Conservation (phyloP, 2,888 invertebrate genomes). For the Epinotia brunnichana region DNA sequence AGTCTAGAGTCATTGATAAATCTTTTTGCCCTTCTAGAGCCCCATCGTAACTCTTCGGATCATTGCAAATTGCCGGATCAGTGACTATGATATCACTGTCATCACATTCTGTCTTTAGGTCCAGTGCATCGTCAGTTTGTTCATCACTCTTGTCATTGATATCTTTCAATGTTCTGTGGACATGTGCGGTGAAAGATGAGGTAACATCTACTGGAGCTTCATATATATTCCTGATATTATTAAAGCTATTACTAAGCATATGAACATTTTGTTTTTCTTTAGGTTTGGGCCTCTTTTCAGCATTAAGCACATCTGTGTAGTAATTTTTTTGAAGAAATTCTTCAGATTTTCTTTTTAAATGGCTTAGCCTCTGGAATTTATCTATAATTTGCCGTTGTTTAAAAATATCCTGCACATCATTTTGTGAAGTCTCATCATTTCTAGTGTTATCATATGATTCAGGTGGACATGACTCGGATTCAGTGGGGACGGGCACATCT, state of each 20-base stretch:
- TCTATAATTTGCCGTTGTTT: constrained; percentile 77
- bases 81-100: constrained; percentile 77
- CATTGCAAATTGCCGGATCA: constrained; percentile 74
- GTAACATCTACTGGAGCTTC: constrained; percentile 71
- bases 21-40: constrained; percentile 69
- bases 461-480: constrained; percentile 65
- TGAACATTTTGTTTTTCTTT: constrained; percentile 70
- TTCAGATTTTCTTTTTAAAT: constrained; percentile 78
- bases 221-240: constrained; percentile 69
- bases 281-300: constrained; percentile 75
- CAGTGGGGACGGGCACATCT: constrained; percentile 64
- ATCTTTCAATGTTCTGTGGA: constrained; percentile 62
- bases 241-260: constrained; percentile 63
- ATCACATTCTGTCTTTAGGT: constrained; percentile 79
- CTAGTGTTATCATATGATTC: constrained; percentile 64
- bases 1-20: constrained; percentile 65
- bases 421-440: constrained; percentile 63
- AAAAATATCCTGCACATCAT: constrained; percentile 65
- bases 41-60: constrained; percentile 69
- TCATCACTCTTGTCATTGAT: constrained; percentile 63
- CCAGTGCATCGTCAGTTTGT: constrained; percentile 61
- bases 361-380: constrained; percentile 75
- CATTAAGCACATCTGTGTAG: constrained; percentile 67
- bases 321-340: constrained; percentile 77
- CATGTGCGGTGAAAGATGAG: constrained; percentile 61